These are phyloP conservation scores for Orchesella cincta DNA, from an alignment of 1,140 invertebrate genomes.

Conservation along the genomic window DNA sequence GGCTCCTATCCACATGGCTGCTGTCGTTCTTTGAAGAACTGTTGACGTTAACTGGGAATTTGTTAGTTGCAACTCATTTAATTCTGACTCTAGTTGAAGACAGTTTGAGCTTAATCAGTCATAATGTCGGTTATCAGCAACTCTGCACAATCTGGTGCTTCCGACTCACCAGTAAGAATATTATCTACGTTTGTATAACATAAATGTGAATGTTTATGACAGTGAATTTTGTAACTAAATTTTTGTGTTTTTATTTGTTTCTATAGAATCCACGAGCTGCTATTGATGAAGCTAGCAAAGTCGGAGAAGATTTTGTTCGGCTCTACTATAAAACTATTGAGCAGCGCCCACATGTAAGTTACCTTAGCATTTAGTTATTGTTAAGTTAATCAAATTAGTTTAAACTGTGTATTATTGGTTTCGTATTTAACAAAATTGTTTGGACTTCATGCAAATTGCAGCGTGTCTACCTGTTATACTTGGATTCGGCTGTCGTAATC, in stretches of 20 bases:
- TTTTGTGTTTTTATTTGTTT: background rate
- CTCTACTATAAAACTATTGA: conserved; percentile 24
- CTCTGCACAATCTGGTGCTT: too few species aligned
- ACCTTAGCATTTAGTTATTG: background rate
- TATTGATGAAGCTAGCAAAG: conserved; percentile 4
- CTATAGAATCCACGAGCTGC: background rate
- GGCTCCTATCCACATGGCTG: too few species aligned
- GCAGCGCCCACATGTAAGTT: conserved; percentile 16
- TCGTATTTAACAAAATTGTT: background rate
- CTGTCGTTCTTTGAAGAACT: too few species aligned
- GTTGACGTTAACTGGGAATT: background rate
- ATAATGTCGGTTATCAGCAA: too few species aligned
- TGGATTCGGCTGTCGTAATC: conserved; percentile 11
- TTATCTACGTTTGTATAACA: too few species aligned
- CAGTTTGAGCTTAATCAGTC: too few species aligned
- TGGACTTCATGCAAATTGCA: background rate
- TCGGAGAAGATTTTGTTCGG: conserved; percentile 3
- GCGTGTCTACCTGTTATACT: background rate
- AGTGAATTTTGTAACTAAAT: conserved; percentile 10
- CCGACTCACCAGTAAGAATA: background rate
- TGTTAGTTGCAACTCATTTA: background rate
- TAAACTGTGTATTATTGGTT: conserved; percentile 2
- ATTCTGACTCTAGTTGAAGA: too few species aligned
- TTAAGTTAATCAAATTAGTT: background rate
- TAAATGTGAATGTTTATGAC: too few species aligned